Evolutionary conservation across 2,888 invertebrate genomes (phyloP), one percentile per base, ranked within the genome.

Genomic region (Drosophila maculinotata): DNA sequence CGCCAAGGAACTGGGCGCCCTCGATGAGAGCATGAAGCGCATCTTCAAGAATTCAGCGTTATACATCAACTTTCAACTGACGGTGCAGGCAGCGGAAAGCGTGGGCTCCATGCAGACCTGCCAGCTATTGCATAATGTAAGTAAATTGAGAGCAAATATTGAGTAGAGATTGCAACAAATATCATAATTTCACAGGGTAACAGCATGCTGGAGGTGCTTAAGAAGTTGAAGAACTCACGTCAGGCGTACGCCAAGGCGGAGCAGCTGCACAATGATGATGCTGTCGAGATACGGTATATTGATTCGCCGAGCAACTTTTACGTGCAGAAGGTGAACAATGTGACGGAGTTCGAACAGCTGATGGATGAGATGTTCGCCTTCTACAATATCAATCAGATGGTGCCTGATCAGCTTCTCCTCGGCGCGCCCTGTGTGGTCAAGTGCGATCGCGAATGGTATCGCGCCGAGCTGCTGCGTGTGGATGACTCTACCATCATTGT

Each of bases 401-500:
- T 93, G 30, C 89, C 91, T 4, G 88, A 89, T 7, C 84, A 90
- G 6, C 79, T 95, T 3, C 92, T 93, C 1, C 89, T 93, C 3
- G 95, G 95, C 0, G 92, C 94, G 6, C 94, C 95, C 0, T 96
- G 96, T 84, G 95, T 95, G 73, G 98, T 98, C 0, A 94, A 95
- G 60, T 99, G 96, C 89, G 94, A 94, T 42, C 93, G 93, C 26
- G 95, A 95, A 87, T 99, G 98, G 98, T 99, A 99, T 90, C 93
- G 99, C 73, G 98, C 97, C 0, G 93, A 94, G 88, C 94, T 98
- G 7, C 92, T 94, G 67, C 93, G 94, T 35, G 91, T 94, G 3
- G 93, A 93, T 28, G 92, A 92, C 1, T 91, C 87, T n/a, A 93
- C 93, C 65, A 93, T 95, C 0, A 92, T 94, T 54, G 95, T 99